Evolutionary conservation across 37 sponge, comb jelly and placozoan genomes (phyloP).

Genomic region (Oopsacas minuta): DNA sequence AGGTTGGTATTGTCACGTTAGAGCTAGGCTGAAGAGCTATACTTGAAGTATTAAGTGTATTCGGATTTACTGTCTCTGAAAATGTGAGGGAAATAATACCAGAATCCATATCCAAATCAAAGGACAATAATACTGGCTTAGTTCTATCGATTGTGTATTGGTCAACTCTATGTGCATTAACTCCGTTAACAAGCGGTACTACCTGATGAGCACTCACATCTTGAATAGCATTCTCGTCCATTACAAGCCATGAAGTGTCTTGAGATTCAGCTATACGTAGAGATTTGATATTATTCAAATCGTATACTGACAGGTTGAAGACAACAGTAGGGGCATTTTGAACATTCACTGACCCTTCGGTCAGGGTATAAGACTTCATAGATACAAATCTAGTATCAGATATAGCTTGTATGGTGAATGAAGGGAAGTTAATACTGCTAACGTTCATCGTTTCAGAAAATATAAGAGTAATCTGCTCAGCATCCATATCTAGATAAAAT

Average conservation of each 20-base stretch:
- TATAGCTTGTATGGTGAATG: constrained; percentile 56
- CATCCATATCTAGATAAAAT: constrained; percentile 74
- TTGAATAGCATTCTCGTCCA: constrained; percentile 40
- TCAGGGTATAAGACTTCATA: constrained; percentile 43
- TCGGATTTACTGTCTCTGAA: constrained; percentile 60
- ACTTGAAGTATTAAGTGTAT: constrained; percentile 34
- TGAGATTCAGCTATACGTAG: constrained; percentile 50
- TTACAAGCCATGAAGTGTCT: constrained; percentile 48
- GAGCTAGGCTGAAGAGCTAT: constrained; percentile 44
- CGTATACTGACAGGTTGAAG: constrained; percentile 40
- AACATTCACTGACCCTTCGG: constrained; percentile 41
- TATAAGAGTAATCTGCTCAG: constrained; percentile 43
- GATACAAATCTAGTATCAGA: constrained; percentile 26
- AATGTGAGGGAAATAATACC: constrained; percentile 47
- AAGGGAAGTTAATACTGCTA: constrained; percentile 59
- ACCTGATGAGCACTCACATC: constrained; percentile 52
- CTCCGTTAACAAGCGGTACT: constrained; percentile 52
- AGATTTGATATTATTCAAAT: constrained; percentile 64
- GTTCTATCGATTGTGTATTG: constrained; percentile 66
- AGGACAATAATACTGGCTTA: constrained; percentile 43
- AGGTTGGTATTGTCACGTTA: not conserved
- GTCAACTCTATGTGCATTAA: constrained; percentile 38
- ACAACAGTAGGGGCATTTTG: constrained; percentile 47
- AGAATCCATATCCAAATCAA: constrained; percentile 46
- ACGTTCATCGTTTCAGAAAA: constrained; percentile 71